Percentiles rank a stretch among this genome's conserved stretches.
Evolutionary conservation across 2,797 vertebrate genomes (phyloP).

Genomic region (Arrhamphus sclerolepis): DNA sequence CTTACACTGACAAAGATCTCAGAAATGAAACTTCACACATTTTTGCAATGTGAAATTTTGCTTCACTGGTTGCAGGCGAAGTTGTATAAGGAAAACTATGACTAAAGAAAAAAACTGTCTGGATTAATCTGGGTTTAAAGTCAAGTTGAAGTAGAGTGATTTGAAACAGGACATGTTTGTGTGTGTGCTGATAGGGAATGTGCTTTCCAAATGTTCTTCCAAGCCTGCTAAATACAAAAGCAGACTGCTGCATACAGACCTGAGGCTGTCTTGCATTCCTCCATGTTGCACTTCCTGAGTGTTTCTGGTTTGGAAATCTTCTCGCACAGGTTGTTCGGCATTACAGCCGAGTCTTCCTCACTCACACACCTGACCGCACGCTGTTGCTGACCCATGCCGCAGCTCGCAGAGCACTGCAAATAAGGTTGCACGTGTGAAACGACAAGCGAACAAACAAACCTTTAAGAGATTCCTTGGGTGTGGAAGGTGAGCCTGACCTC

Average conservation of each 20-base stretch:
- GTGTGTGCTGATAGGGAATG: neutral
- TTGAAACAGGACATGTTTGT: neutral
- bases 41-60: neutral
- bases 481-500: constrained; percentile 57
- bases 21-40: no score
- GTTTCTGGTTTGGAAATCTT: constrained; percentile 69
- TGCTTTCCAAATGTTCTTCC: constrained; percentile 1
- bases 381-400: constrained; percentile 76
- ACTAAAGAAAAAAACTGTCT: neutral
- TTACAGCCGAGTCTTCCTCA: constrained; percentile 51
- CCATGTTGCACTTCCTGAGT: constrained; percentile 73
- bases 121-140: neutral
- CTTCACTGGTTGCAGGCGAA: neutral
- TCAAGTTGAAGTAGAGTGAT: neutral
- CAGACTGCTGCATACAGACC: constrained; percentile 57
- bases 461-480: neutral
- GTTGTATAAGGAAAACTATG: neutral
- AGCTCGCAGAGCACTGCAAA: constrained; percentile 78
- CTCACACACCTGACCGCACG: constrained; percentile 73
- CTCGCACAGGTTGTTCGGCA: constrained; percentile 72
- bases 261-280: constrained; percentile 71
- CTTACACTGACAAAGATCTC: no score
- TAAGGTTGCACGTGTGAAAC: neutral
- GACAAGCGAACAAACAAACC: neutral
- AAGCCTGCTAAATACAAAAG: neutral